These are phyloP conservation scores for Callocephalon fimbriatum DNA, from an alignment of 2,113 vertebrate genomes.

Conservation along the genomic window DNA sequence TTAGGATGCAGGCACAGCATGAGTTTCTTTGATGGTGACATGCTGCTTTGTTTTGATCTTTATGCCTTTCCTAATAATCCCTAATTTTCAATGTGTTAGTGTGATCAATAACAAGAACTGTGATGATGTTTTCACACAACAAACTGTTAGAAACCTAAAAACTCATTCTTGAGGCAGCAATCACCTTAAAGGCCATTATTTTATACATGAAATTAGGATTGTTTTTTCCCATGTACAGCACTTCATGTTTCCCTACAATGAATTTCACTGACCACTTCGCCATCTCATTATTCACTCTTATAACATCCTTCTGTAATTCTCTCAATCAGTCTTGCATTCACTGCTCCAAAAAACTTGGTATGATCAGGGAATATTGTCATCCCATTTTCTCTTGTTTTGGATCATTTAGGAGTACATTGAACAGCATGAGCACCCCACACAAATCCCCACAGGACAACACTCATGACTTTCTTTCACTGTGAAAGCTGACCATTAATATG, in stretches of 20 bases:
- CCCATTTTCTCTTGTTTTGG: not conserved
- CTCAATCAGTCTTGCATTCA: not conserved
- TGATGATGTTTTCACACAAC: not conserved
- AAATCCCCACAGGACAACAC: not conserved
- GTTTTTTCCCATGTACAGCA: not conserved
- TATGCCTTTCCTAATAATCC: not conserved
- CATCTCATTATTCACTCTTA: not conserved
- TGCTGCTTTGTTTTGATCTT: not conserved
- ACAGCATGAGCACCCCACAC: not conserved
- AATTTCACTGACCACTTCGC: not conserved
- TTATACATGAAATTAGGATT: not conserved
- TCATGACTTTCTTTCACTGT: not conserved
- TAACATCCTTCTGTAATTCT: not conserved
- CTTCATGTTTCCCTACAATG: not conserved
- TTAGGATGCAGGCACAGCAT: not conserved
- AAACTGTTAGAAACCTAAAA: not conserved
- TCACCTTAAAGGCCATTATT: not conserved
- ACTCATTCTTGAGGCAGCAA: not conserved
- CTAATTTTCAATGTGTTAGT: not conserved
- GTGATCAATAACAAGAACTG: not conserved
- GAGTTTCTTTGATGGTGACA: not conserved
- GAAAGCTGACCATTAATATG: not conserved
- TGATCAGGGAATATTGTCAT: not conserved
- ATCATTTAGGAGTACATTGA: not conserved
- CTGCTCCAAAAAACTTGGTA: not conserved